Evolutionary conservation across 2,113 vertebrate species (phyloP), one percentile per base, ranked within the genome.

Genomic region (Hippopotamus amphibius): DNA sequence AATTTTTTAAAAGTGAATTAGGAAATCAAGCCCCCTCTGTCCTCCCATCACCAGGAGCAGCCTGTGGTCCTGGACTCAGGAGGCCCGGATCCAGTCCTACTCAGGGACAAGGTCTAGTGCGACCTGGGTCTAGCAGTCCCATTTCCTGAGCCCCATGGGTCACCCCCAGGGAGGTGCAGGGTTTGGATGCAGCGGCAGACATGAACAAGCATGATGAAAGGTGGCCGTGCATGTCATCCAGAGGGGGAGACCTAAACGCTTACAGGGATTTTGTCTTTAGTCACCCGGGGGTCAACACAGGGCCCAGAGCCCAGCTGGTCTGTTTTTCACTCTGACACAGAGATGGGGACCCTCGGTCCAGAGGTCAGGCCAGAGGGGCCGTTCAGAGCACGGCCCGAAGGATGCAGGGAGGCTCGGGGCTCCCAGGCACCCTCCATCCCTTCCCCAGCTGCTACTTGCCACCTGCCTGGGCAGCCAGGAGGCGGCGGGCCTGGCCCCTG

Each of bases 401-500:
- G 6, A 33, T 11, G 7, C 6, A 59, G 77, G 26, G 41, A 22
- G 37, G 24, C 9, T 33, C 30, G 16, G 59, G 14, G 30, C 2
- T 21, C 66, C 88, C 26, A 3, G 28, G 24, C 2, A 17, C 9
- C 11, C 6, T 43, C 15, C 6, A 13, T 5, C 21, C 21, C 26
- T n/a, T 14, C 28, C 43, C 7, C 46, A 1, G 57, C 65, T 53
- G 57, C 24, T 5, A 9, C 12, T 2, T 0, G 48, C 9, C 17
- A 14, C 9, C 5, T 16, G 17, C 74, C 33, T 10, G 28, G 53
- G 66, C 4, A 5, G n/a, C 57, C 55, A 50, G 21, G 53, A 55
- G 21, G 28, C 0, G 15, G 41, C 1, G 0, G 37, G 28, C 74
- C 46, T 17, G 5, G 19, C 4, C 30, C 7, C 50, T 10, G 4